Percentiles rank a stretch among this genome's conserved stretches.
Evolutionary conservation across 2,113 vertebrate species (phyloP).

Genomic region (Diphyllodes magnificus): DNA sequence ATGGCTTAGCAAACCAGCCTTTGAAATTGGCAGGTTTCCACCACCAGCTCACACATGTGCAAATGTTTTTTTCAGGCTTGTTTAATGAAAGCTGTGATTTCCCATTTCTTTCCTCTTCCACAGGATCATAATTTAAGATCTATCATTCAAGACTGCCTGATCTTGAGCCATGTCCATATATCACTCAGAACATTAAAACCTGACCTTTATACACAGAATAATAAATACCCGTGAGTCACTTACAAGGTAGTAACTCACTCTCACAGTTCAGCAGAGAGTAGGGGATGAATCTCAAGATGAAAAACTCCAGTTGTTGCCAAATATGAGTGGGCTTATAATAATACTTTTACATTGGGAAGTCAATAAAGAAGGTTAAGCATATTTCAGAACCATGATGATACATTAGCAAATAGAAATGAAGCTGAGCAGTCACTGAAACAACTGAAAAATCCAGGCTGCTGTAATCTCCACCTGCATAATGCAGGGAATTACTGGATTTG

Average conservation of each 20-base stretch:
- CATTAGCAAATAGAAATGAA: background rate
- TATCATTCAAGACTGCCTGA: conserved; percentile 66
- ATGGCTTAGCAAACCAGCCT: background rate
- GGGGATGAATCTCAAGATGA: conserved; percentile 43
- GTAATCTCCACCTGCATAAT: background rate
- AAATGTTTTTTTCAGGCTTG: conserved; percentile 15
- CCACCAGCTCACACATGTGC: background rate
- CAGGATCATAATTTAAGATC: conserved; percentile 68
- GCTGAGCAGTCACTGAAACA: background rate
- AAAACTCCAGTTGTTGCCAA: conserved; percentile 10
- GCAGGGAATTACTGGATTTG: background rate
- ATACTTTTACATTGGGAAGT: background rate
- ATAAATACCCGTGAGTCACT: conserved; percentile 73
- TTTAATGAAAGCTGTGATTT: conserved; percentile 54
- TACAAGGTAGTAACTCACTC: conserved; percentile 67
- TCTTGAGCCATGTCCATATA: conserved; percentile 66
- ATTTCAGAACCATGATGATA: background rate
- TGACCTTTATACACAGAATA: conserved; percentile 70
- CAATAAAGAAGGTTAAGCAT: background rate
- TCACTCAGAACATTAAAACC: conserved; percentile 71
- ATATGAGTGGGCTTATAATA: background rate
- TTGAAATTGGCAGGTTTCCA: background rate
- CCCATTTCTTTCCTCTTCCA: conserved; percentile 51
- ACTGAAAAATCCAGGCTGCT: background rate
- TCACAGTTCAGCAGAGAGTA: conserved; percentile 40